phyloP scores from a whole-genome alignment of 2,113 vertebrate genomes.

The Riparia riparia region DNA sequence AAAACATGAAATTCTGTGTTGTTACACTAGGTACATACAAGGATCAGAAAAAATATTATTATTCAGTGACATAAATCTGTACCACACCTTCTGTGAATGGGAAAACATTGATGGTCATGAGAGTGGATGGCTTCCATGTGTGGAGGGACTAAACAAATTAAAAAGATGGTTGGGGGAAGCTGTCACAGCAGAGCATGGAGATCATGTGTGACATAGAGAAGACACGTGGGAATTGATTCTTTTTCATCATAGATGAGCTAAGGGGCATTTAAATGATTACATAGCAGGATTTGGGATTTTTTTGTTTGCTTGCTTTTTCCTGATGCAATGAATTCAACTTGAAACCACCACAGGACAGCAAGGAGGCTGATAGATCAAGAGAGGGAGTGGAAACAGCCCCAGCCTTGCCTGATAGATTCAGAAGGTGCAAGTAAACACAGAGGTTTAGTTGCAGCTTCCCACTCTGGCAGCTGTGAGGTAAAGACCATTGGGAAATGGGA shows the following conservation, averaged over 20 bases:
- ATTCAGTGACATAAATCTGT: background rate
- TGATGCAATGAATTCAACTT: background rate
- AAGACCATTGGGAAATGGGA: background rate
- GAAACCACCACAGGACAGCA: background rate
- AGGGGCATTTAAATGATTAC: background rate
- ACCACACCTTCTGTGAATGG: background rate
- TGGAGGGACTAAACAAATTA: background rate
- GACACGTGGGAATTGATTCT: background rate
- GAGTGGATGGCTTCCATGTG: fast-evolving
- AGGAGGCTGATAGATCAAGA: background rate
- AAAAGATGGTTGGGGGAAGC: background rate
- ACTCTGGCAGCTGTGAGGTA: background rate
- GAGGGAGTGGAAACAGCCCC: background rate
- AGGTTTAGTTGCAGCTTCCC: background rate
- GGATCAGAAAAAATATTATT: background rate
- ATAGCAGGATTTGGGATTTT: background rate
- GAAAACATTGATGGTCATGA: background rate
- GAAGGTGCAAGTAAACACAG: background rate
- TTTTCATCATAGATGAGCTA: background rate
- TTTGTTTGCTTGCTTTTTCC: background rate
- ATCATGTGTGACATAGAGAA: background rate
- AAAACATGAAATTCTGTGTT: background rate
- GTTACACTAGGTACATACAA: background rate
- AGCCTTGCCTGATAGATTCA: background rate
- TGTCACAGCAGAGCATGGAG: background rate